Evolutionary conservation across 2,113 vertebrate species (phyloP), one percentile per base, ranked within the genome.

Genomic region (Apus apus): DNA sequence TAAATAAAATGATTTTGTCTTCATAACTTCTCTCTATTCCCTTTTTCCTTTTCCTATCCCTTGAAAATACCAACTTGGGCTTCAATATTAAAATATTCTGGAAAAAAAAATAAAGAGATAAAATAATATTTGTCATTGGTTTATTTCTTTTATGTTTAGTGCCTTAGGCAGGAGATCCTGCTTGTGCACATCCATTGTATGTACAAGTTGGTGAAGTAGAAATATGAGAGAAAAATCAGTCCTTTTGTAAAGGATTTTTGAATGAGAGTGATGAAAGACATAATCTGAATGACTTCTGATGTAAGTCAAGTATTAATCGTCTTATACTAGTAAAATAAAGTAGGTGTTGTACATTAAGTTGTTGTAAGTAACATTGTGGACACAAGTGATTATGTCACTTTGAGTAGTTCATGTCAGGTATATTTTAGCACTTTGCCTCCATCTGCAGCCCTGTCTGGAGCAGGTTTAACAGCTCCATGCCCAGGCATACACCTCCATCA

Each of bases 71-170:
- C 84, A 93, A 96, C 93, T 97, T 97, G 98, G 96, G 91, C 97
- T 98, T 97, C 98, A 89, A 96, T 98, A 98, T 98, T 95, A 97
- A 98, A 98, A 97, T 97, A 98, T 98, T 97, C 98, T 97, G 97
- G 43, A 78, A 86, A 96, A 78, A 86, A 96, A 97, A 98, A 98
- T 98, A 98, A 98, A 98, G 97, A 97, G 72, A 96, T 96, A 90
- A 96, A 98, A 97, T 97, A 96, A 82, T 91, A 86, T 72, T 93
- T 68, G 76, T 94, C 95, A 96, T 96, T 92, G 74, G 90, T 78
- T 95, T 95, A 81, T 96, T 96, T 96, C 90, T 96, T 97, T 96
- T 80, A 40, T 89, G 94, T 94, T 95, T 81, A 93, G 85, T 97
- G 91, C 90, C 70, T 93, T 94, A 84, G 67, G 83, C 53, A 57